phyloP scores from a whole-genome alignment of 2,888 invertebrate genomes.

The Brassicogethes aeneus region DNA sequence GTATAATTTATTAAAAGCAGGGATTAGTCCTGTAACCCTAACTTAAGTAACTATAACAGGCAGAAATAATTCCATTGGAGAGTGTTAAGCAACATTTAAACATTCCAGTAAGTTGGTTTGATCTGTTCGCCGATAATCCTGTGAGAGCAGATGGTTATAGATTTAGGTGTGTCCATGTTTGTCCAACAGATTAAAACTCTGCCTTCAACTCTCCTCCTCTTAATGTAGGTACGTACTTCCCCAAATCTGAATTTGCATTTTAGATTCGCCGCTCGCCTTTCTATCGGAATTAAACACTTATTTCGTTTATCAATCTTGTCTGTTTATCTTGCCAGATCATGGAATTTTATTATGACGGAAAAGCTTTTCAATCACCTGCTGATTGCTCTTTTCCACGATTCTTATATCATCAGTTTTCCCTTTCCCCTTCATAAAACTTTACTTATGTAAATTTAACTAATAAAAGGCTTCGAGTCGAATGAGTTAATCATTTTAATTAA shows the following conservation, averaged over 20 bases:
- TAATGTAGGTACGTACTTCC: conserved; percentile 29
- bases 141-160: conserved; percentile 39
- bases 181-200: conserved; percentile 41
- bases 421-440: too few species aligned
- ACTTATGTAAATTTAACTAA: too few species aligned
- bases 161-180: conserved; percentile 43
- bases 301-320: conserved; percentile 35
- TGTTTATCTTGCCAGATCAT: conserved; percentile 30
- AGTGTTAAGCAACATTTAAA: conserved; percentile 28
- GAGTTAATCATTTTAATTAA: too few species aligned
- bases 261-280: conserved; percentile 35
- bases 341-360: conserved; percentile 29
- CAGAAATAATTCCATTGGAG: conserved; percentile 20
- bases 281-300: conserved; percentile 40
- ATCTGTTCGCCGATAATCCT: conserved; percentile 40
- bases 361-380: conserved; percentile 32
- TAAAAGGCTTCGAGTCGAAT: too few species aligned
- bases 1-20: conserved; percentile 9
- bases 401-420: too few species aligned
- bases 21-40: conserved; percentile 9
- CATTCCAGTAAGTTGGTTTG: conserved; percentile 36
- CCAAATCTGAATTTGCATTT: conserved; percentile 41
- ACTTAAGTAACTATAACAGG: conserved; percentile 12
- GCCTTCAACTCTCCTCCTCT: conserved; percentile 23
- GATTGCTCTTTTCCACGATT: conserved; percentile 15